Evolutionary conservation across 2,888 invertebrate genomes (phyloP), one percentile per base, ranked within the genome.

Genomic region (Apomyelois bistriatella): DNA sequence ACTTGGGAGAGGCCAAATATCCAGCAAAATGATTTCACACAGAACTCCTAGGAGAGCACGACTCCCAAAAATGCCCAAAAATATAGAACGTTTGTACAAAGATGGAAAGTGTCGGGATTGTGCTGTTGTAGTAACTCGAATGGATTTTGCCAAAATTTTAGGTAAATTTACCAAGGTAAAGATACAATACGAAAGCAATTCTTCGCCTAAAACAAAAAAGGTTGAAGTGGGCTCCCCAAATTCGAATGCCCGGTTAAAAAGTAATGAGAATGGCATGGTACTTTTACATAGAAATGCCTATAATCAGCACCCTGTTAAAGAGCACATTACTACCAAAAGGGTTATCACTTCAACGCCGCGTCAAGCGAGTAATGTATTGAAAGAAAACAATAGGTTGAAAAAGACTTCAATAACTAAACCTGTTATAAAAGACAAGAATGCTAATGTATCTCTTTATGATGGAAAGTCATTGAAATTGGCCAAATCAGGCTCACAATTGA

Each of bases 161-260:
- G 90, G 90, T 57, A 90, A 85, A 79, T 89, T 87, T 66, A 90
- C 88, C 5, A 89, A 88, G 73, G 90, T 90, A 1, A 90, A 89
- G 70, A 89, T 90, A 43, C 86, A 90, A 56, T 90, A 87, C 65
- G 89, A 89, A 72, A 85, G 76, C 55, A 79, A 70, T 64, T 65
- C 76, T 4, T 69, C 79, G 5, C 68, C 79, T 6, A 85, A 80
- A 73, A 58, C 72, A 47, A 81, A 79, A 65, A 73, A 74, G 55
- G 62, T 60, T 13, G 66, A 61, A 42, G 52, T 60, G 9, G 55
- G 65, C 10, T 68, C 78, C 9, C 66, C 74, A 10, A 76, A 64
- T 56, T 59, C 76, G 47, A 82, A 75, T 65, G 57, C 81, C 3
- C 82, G 79, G 54, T 65, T 86, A 69, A 88, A 83, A 72, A 76